A percentile compares a stretch with the other conserved stretches of the same genome.
Evolutionary conservation across 2,888 invertebrate species (phyloP).

Genomic region (Carterocephalus palaemon): DNA sequence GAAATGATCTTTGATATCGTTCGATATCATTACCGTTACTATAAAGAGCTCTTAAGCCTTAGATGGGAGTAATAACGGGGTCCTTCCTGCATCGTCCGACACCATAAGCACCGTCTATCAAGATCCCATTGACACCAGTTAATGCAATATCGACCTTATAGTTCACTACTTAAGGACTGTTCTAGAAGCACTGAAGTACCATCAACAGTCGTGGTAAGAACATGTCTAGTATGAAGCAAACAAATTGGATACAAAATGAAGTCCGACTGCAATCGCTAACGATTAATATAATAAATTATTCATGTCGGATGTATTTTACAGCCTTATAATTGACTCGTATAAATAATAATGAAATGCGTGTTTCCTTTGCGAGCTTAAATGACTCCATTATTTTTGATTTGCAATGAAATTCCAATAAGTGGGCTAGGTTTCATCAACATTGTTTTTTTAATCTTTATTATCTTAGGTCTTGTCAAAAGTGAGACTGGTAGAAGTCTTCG

Average conservation of each 20-base stretch:
- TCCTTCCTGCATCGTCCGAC: conserved; percentile 43
- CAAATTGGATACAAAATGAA: conserved; percentile 46
- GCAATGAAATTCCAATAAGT: no score
- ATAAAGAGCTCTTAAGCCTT: conserved; percentile 45
- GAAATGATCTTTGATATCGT: conserved; percentile 22
- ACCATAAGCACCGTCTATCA: conserved; percentile 33
- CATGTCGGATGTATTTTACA: conserved; percentile 6
- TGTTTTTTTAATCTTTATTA: no score
- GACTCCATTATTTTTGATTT: no score
- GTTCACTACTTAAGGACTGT: not conserved
- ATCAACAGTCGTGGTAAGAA: not conserved
- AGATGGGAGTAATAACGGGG: conserved; percentile 49
- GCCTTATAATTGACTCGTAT: not conserved
- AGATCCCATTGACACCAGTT: not conserved
- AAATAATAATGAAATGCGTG: not conserved
- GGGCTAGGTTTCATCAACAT: no score
- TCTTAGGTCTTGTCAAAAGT: no score
- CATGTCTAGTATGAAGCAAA: conserved; percentile 43
- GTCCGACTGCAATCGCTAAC: conserved; percentile 23
- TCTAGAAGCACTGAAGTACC: not conserved
- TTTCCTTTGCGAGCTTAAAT: not conserved
- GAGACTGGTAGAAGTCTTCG: no score
- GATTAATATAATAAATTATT: conserved; percentile 5
- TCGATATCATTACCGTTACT: conserved; percentile 46
- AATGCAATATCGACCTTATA: conserved; percentile 2